phyloP scores from a whole-genome alignment of 2,888 invertebrate genomes.

The Leptopilina myrica region DNA sequence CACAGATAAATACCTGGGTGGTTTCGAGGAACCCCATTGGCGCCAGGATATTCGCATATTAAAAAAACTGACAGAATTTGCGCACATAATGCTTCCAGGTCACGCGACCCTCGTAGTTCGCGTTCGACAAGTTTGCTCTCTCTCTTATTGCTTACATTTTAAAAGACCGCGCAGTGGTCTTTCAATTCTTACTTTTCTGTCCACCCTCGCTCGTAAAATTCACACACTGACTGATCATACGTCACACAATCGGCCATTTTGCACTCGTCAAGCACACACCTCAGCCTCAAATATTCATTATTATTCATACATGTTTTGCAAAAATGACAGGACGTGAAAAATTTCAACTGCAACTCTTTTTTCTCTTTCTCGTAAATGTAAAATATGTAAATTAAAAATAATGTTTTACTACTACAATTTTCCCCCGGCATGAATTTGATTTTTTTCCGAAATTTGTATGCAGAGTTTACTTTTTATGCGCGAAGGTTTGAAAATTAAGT shows the following conservation, averaged over 20 bases:
- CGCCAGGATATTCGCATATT: slow-evolving; percentile 41
- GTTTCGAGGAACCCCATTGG: slow-evolving; percentile 31
- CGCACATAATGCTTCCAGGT: slow-evolving; percentile 56
- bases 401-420: neutral
- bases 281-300: slow-evolving; percentile 36
- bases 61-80: slow-evolving; percentile 66
- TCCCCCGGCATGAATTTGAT: neutral
- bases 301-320: slow-evolving; percentile 14
- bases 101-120: slow-evolving; percentile 57
- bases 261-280: slow-evolving; percentile 34
- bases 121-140: neutral
- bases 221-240: slow-evolving; percentile 17
- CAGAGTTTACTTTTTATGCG: too few relatives aligned
- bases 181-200: slow-evolving; percentile 38
- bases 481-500: too few relatives aligned
- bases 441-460: too few relatives aligned
- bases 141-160: slow-evolving; percentile 25
- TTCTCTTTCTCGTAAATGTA: neutral
- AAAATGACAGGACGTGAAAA: slow-evolving; percentile 15
- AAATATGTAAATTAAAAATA: slow-evolving; percentile 11
- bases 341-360: neutral
- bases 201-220: slow-evolving; percentile 39
- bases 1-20: slow-evolving; percentile 32
- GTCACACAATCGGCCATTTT: slow-evolving; percentile 33
- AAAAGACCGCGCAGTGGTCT: slow-evolving; percentile 19